Evolutionary conservation across 2,113 vertebrate species (phyloP), one percentile per base, ranked within the genome.

Genomic region (Dicaeum eximium): DNA sequence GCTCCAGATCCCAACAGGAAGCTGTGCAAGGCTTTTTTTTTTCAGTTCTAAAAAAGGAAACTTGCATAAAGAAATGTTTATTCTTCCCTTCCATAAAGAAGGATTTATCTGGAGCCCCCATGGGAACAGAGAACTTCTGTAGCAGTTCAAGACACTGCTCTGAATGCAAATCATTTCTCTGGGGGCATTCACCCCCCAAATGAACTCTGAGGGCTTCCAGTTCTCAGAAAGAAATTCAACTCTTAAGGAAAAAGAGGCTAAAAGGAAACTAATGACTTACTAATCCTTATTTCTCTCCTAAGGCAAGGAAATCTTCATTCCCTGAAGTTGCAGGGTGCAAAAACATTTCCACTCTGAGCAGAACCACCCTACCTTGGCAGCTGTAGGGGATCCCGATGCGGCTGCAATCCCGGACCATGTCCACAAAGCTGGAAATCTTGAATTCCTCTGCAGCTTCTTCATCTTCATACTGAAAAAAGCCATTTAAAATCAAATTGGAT

Each of bases 361-460:
- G 1, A 14, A 45, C 9, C 48, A 40, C 60, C 89, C 94, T 81
- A 99, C 99, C 99, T 97, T 98, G 98, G 58, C 98, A 98, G 97
- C 99, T 99, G 95, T 99, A 99, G 22, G 99, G 99, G 78, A 99
- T 99, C 37, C 99, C 99, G 4, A 99, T 99, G 72, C 97, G 98
- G 86, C 97, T 98, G 96, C 99, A 99, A 54, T 99, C 99, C 96
- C 98, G 98, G 87, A 99, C 99, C 99, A 99, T 99, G 74, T 98
- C 98, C 66, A 99, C 99, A 80, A 99, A 99, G 97, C 99, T 99
- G 94, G 99, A 98, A 94, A 99, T 99, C 93, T 99, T 99, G 93
- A 99, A 99, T 93, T 99, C 99, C 93, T 99, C 99, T 33, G 99
- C 99, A 44, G 98, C 98, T 96, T 99, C 99, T 81, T 99, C 99